Percentiles rank a stretch among this genome's conserved stretches.
Conservation (phyloP, 2,888 invertebrate genomes). For the Ganaspis brasiliensis region DNA sequence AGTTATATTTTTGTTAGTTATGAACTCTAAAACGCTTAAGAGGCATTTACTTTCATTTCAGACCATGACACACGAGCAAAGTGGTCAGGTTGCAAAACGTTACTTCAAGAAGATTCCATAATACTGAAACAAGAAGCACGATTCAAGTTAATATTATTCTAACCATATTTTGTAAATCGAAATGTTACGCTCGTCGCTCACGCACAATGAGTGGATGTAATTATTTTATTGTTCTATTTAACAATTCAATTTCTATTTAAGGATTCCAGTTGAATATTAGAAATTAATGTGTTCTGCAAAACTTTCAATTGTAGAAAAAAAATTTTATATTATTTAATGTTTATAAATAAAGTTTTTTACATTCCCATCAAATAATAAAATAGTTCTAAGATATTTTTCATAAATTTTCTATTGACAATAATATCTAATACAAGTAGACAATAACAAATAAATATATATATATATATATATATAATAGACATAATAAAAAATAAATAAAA, state of each 20-base stretch:
- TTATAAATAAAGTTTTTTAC: background rate
- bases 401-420: no score
- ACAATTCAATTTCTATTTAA: background rate
- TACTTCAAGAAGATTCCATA: constrained; percentile 81
- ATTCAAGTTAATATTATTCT: background rate
- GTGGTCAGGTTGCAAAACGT: constrained; percentile 82
- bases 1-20: constrained; percentile 45
- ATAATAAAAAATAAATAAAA: no score
- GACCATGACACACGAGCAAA: constrained; percentile 83
- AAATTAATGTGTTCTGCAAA: constrained; percentile 1
- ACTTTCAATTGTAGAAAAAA: background rate
- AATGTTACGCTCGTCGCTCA: background rate
- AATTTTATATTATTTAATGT: background rate
- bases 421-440: no score
- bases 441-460: no score
- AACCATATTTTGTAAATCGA: constrained; percentile 9
- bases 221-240: background rate
- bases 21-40: constrained; percentile 34
- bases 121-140: constrained; percentile 57
- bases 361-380: background rate
- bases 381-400: no score
- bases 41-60: constrained; percentile 76
- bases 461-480: no score
- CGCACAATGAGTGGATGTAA: background rate
- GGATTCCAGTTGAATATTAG: background rate